Conservation (phyloP, 2,797 vertebrate species). For the Oophaga sylvatica region DNA sequence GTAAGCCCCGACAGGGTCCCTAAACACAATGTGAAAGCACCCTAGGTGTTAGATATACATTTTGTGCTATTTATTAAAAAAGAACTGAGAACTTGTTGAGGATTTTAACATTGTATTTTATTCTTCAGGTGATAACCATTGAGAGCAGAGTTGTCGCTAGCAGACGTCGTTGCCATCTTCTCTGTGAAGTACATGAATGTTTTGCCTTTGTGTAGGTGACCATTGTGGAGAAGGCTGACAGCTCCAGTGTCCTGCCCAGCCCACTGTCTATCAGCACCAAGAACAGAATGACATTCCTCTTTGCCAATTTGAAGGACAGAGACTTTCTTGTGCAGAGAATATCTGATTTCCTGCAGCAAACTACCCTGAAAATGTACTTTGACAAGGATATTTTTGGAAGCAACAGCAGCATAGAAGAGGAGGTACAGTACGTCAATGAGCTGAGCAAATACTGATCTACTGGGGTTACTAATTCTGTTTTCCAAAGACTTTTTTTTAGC, state of each 20-base stretch:
- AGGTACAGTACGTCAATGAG: constrained; percentile 74
- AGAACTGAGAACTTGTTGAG: background rate
- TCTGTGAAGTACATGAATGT: background rate
- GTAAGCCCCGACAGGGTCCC: no score
- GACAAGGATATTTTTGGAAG: constrained; percentile 88
- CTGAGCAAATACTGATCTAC: background rate
- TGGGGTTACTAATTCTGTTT: background rate
- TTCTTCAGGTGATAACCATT: background rate
- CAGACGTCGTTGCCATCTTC: background rate
- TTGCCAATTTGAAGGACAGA: constrained; percentile 94
- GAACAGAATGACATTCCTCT: constrained; percentile 97
- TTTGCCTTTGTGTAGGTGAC: constrained; percentile 82
- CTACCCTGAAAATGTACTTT: constrained; percentile 88
- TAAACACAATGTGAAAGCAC: no score
- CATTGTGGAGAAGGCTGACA: constrained; percentile 97
- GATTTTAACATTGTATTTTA: background rate
- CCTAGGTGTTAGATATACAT: no score
- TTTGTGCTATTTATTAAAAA: background rate
- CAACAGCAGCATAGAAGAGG: constrained; percentile 90
- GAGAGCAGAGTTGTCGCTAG: background rate
- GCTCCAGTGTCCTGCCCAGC: constrained; percentile 93
- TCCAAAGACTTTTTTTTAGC: background rate
- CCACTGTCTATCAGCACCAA: constrained; percentile 96
- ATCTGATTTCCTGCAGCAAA: constrained; percentile 96
- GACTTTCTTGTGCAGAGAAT: constrained; percentile 98